Base-by-base conservation (phyloP, 2,888 invertebrate genomes). In the Penaeus monodon region DNA sequence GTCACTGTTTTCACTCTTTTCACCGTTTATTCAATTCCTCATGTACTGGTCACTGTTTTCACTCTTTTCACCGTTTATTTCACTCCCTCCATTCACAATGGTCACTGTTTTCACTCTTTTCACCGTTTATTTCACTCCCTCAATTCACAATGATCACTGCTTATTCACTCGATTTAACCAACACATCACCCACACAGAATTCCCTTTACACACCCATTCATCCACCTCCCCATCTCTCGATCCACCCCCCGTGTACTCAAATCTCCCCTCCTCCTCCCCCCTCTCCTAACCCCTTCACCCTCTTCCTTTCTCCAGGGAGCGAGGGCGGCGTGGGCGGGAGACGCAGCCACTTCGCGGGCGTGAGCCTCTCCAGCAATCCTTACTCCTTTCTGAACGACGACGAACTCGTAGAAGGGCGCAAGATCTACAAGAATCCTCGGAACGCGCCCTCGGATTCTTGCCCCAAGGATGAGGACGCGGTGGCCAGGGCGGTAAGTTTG, bases 391-490 rank as follows among this genome's bases (percentile, higher is more conserved):
- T 74, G n/a, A 64, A 73, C 44, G 89, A 82, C 44, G 89, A 88
- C 38, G 85, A 87, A 78, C 68, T 64, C n/a, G 22, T 85, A 22
- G 88, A 84, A 38, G 85, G 76, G n/a, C 64, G 82, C 22, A 89
- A 84, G 65, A 94, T 96, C 78, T 97, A 97, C 93, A 97, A 97
- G 93, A 97, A 97, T 93, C 97, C 97, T 0, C 93, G 97, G 90
- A 97, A 97, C 92, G 97, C 96, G 0, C 97, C 97, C 10, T 97
- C 97, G 17, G 96, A 95, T 0, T 94, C 95, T 91, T 97, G 97
- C 91, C 97, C 97, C 22, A 82, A 73, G 63, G 82, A 82, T 20
- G 74, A 74, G 63, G 82, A 82, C 27, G 81, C 81, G 38, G 38
- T 81, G 44, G 44, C 68, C 29, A 65, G 81, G 27, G 66, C 65